Base-by-base conservation (phyloP, 2,113 vertebrate genomes). In the Gallinago media region DNA sequence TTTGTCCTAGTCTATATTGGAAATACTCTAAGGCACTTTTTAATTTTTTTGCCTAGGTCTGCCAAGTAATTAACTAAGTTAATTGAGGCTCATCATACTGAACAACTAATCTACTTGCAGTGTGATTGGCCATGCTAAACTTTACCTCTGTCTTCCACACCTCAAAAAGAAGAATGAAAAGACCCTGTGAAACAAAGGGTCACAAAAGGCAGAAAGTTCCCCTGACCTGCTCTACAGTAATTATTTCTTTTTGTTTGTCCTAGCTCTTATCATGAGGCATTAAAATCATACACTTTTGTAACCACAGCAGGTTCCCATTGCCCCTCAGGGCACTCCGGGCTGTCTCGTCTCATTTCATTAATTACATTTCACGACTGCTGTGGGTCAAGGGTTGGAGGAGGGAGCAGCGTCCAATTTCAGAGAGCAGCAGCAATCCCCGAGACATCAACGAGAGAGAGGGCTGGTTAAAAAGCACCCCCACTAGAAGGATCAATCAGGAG, bases 311-410 rank as follows among this genome's bases (percentile, higher is more conserved):
- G 96, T 96, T 97, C 94, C 94, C 96, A 96, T 58, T 97, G 94
- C 97, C 88, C 95, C 84, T 95, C 77, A 85, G 94, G 97, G 93
- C 87, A 90, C 62, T 74, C 9, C 6, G 94, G 85, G 81, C 80
- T 98, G 97, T 98, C 97, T 98, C 91, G 95, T 97, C 96, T 97
- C 93, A 97, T 98, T 98, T 97, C 79, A 96, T 97, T 98, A 98
- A 98, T 98, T 98, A 97, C 96, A 96, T 98, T 96, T 98, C 97
- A 97, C 32, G 94, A 97, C 96, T 95, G 83, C 78, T 47, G 80
- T 80, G 89, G 97, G 97, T 97, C 96, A 94, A 94, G 93, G 96
- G 95, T 88, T 95, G 81, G 96, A 97, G 79, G 84, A 96, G 55
- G 80, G 92, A 92, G 82, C 91, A 84, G 91, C 27, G 70, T 96